Percentiles rank a stretch among this genome's conserved stretches.
phyloP scores from a whole-genome alignment of 2,113 vertebrate species.

The Paratilapia polleni region DNA sequence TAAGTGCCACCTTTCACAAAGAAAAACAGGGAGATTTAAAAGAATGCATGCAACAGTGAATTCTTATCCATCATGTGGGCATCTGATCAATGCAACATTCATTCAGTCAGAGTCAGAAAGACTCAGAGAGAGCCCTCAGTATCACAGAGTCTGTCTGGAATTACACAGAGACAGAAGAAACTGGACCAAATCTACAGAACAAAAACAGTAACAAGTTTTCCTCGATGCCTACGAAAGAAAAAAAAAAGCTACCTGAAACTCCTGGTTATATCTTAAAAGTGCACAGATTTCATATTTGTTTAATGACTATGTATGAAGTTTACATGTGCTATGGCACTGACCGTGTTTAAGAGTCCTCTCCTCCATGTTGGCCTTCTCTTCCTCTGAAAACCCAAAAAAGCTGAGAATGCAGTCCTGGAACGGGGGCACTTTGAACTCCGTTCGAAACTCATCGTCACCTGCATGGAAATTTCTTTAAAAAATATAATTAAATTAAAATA shows the following conservation, averaged over 20 bases:
- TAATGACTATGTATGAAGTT: not conserved
- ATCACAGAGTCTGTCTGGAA: not conserved
- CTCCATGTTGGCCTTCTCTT: constrained; percentile 95
- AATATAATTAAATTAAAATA: not conserved
- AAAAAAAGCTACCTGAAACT: no score
- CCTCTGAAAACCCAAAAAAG: constrained; percentile 95
- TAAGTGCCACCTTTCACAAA: constrained; percentile 83
- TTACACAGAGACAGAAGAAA: not conserved
- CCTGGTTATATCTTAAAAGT: no score
- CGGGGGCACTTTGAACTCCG: constrained; percentile 93
- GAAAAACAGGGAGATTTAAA: not conserved
- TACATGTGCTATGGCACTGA: constrained; percentile 59
- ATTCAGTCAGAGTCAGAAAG: no score
- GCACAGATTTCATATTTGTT: not conserved
- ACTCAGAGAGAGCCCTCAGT: no score
- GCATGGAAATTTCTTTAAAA: constrained; percentile 86
- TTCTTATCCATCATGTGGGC: not conserved
- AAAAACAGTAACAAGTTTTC: not conserved
- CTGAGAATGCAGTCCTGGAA: constrained; percentile 96
- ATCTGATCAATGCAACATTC: not conserved
- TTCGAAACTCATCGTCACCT: constrained; percentile 87
- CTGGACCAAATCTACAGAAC: not conserved
- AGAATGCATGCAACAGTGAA: not conserved
- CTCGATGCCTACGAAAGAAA: no score
- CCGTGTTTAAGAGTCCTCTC: constrained; percentile 97